Evolutionary conservation across 2,113 vertebrate genomes (phyloP).

Genomic region (Oceanodroma tethys): DNA sequence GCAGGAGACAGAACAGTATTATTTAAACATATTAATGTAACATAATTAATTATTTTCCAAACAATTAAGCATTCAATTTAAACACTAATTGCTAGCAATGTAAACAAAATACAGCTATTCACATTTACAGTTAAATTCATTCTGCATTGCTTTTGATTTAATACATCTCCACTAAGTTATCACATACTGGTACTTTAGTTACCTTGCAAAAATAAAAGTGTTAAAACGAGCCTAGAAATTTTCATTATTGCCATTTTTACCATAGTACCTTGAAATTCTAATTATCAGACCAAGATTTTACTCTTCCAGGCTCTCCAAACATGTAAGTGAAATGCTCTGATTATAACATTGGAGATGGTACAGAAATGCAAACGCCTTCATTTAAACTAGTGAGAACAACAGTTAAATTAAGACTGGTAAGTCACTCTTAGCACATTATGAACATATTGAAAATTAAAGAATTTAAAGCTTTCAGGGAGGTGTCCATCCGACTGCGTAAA

Average conservation of each 20-base stretch:
- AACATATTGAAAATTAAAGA: not conserved
- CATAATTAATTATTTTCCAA: not conserved
- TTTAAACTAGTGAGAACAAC: not conserved
- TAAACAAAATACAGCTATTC: not conserved
- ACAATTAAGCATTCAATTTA: not conserved
- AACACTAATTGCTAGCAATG: not conserved
- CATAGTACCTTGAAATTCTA: not conserved
- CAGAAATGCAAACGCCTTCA: not conserved
- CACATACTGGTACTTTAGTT: not conserved
- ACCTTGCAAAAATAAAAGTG: not conserved
- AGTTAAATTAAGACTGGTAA: not conserved
- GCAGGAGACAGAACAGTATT: not conserved
- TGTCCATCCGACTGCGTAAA: not conserved
- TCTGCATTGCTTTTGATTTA: not conserved
- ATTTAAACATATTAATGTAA: not conserved
- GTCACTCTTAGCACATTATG: not conserved
- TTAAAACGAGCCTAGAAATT: not conserved
- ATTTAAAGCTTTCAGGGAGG: not conserved
- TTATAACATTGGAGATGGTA: not conserved
- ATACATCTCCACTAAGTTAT: not conserved
- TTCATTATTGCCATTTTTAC: not conserved
- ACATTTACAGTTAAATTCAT: not conserved
- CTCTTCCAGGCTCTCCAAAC: not conserved
- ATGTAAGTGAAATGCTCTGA: fast-evolving
- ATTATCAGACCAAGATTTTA: not conserved